Evolutionary conservation across 2,797 vertebrate species (phyloP), one percentile per base, ranked within the genome.

Genomic region (Ptychadena robeensis): DNA sequence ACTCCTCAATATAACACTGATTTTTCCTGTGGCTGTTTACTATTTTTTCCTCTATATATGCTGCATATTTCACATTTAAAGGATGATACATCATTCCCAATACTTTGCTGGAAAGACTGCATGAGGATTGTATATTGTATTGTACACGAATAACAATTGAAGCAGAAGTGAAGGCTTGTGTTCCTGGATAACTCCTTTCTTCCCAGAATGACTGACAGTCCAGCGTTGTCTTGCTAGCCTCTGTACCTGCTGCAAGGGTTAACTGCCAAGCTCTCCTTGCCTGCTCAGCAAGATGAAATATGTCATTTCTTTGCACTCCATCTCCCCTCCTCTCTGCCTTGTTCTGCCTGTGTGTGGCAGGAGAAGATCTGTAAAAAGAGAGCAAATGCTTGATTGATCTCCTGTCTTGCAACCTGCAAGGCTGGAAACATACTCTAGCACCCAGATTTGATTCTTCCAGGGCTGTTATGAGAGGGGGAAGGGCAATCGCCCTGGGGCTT

Each of bases 371-470:
- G 83, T 81, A 80, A 85, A 69, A 81, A 40, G 66, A 85, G 83
- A 85, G 78, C 83, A 85, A 85, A 85, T 85, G 78, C 83, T 85
- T 85, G 83, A 85, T 85, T 85, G 83, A 85, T 85, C 83, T 85
- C 83, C 72, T 85, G 83, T 85, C 83, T 85, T 76, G 78, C 83
- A 85, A 64, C 78, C 83, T 80, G 78, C 72, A 81, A 85, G 72
- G 83, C 83, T 81, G 83, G 65, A 85, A 85, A 85, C 77, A 74
- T 67, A 80, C 79, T 75, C 78, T 38, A 30, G 72, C 78, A 85
- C 83, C 83, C 63, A 85, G 38, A 85, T 85, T 80, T 85, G 78
- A 80, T 85, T 85, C 57, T 81, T 84, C 71, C 71, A 74, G 64
- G 48, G 71, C 76, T 84, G 77, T 73, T 61, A 34, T 68, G 57